Evolutionary conservation across 2,888 invertebrate genomes (phyloP), one percentile per base, ranked within the genome.

Genomic region (Drosophila buzzatii): DNA sequence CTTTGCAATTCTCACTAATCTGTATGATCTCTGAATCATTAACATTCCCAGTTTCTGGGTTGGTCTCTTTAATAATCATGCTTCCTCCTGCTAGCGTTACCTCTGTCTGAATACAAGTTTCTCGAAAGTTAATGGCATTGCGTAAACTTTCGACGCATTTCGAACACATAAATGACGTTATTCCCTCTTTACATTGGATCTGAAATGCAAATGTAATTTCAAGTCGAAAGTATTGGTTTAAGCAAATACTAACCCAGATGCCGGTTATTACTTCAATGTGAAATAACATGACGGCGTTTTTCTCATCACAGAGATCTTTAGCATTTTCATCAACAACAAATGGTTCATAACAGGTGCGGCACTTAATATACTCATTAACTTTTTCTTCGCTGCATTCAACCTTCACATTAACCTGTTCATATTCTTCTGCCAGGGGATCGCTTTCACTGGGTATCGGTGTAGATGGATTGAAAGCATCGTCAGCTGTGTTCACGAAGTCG

Each of bases 201-300:
- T 85, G 20, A 0, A 66, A 49, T 12, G 2, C 7, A 31, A 41
- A 41, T 6, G 27, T 6, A 31, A 10, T 5, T 31, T 27, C 12
- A 3, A 3, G 65, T 3, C 7, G 3, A 23, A n/a, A 35, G 9
- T 3, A 18, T 27, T 27, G 3, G 9, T 2, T 12, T 39, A 10
- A 47, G 9, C 23, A 47, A 8, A 58, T n/a, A 47, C 70, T 20
- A 10, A 85, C 86, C 89, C 85, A 82, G 33, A 82, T 79, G 2
- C 89, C 89, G 16, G 89, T 85, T 7, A 83, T 85, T 12, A 89
- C 82, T 80, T 89, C 82, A 10, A 83, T 89, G 44, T 89, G 82
- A 49, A 65, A 80, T 1, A 83, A 51, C 66, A 86, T 63, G 0
- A 83, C 81, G 3, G 65, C 81, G 42, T 89, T 89, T 6, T 66